A percentile compares a stretch with the other conserved stretches of the same genome.
These are phyloP conservation scores for Thymelicus acteon DNA, from an alignment of 2,888 invertebrate genomes.

Conservation along the genomic window DNA sequence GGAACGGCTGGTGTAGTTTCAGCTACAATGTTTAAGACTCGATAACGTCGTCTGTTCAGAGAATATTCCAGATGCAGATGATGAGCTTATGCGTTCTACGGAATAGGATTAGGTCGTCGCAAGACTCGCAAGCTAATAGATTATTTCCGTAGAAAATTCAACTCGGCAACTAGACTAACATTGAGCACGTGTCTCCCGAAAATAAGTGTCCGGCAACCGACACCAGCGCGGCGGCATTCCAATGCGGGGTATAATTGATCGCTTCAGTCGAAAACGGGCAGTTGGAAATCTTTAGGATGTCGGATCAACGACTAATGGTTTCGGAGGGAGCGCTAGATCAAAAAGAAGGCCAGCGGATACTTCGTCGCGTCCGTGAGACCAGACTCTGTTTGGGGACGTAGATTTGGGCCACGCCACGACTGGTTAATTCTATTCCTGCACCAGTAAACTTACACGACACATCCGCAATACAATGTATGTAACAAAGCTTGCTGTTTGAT, in stretches of 20 bases:
- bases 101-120: neutral
- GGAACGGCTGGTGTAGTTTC: neutral
- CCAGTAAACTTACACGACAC: slow-evolving; percentile 67
- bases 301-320: slow-evolving; percentile 44
- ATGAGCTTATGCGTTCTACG: neutral
- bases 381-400: slow-evolving; percentile 59
- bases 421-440: slow-evolving; percentile 70
- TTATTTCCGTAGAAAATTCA: neutral
- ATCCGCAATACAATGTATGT: slow-evolving; percentile 68
- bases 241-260: slow-evolving; percentile 56
- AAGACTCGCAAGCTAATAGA: neutral
- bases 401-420: slow-evolving; percentile 65
- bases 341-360: slow-evolving; percentile 64
- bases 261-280: slow-evolving; percentile 47
- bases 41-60: neutral
- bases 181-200: slow-evolving; percentile 62
- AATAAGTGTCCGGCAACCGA: slow-evolving; percentile 57
- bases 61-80: neutral
- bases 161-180: slow-evolving; percentile 12
- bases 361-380: slow-evolving; percentile 59
- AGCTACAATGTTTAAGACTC: neutral
- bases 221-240: slow-evolving; percentile 52
- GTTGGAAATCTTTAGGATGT: slow-evolving; percentile 50
- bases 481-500: slow-evolving; percentile 54
- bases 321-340: slow-evolving; percentile 62